Evolutionary conservation across 2,113 vertebrate genomes (phyloP), one percentile per base, ranked within the genome.

Genomic region (Cynoglossus semilaevis): DNA sequence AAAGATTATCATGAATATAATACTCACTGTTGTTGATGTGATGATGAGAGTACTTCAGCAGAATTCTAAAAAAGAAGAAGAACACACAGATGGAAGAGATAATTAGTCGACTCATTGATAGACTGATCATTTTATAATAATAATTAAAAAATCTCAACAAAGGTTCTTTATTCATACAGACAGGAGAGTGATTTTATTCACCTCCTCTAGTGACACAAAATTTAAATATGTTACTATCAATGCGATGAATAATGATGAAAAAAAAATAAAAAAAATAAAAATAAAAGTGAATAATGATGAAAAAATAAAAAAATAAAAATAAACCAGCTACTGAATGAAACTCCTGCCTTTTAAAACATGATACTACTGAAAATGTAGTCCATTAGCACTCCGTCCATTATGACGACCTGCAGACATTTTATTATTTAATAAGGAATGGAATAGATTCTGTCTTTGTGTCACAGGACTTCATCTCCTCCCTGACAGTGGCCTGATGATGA

Each of bases 111-210:
- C 3, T 29, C 22, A 29, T 72, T 65, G 73, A 76, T 47, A 50
- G 56, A 64, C 56, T 70, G 48, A 70, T 46, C 37, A 54, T 70
- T 83, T 61, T 47, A 48, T 69, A n/a, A n/a, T n/a, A n/a, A n/a
- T n/a, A n/a, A 87, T 88, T 83, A 86, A 88, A 86, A 85, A 88
- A 85, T 88, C 74, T 79, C 59, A 64, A 57, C 74, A 71, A 19
- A 46, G 54, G 53, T 70, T 49, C 22, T 29, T 29, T 11, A 43
- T n/a, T 3, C 37, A 22, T 17, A 22, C 51, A 54, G 16, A 42
- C 7, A n/a, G 10, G 14, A 42, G 17, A 22, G 8, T 3, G 38
- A 8, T 54, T 8, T 41, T 14, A 8, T 40, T 19, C 18, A 9
- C 22, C 22, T 29, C 22, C 22, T 29, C 22, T 6, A 29, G 22